Conservation (phyloP, 2,113 vertebrate species). For the Aphelocoma coerulescens region DNA sequence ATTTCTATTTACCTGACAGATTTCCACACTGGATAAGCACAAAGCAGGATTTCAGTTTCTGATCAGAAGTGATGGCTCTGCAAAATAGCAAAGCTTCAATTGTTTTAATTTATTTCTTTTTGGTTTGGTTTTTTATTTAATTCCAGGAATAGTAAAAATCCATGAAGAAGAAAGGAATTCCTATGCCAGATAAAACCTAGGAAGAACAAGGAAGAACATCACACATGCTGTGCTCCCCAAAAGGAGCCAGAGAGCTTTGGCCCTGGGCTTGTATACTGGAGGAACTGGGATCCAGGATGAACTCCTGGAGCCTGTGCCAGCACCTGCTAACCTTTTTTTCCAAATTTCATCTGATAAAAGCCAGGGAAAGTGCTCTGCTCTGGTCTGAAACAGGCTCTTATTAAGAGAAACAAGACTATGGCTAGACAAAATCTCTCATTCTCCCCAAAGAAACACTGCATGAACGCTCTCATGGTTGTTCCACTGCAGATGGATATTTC, state of each 20-base stretch:
- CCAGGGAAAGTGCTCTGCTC: neutral
- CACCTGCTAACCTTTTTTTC: neutral
- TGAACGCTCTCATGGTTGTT: neutral
- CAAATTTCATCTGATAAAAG: neutral
- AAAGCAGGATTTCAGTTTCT: constrained; percentile 36
- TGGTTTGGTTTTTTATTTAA: neutral
- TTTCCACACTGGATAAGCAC: constrained; percentile 40
- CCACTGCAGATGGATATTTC: neutral
- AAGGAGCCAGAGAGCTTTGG: neutral
- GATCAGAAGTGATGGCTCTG: constrained; percentile 1
- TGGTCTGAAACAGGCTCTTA: neutral
- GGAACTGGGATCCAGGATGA: neutral
- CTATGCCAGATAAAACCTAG: neutral
- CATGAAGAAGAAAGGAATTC: neutral
- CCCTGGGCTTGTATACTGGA: neutral
- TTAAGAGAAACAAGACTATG: neutral
- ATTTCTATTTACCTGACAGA: constrained; percentile 67
- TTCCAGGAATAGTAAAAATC: neutral
- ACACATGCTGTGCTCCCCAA: neutral
- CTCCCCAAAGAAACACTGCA: neutral
- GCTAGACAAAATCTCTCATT: neutral
- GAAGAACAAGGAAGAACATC: neutral
- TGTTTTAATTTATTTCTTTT: neutral
- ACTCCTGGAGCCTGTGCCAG: neutral
- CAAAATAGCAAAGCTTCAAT: neutral